Evolutionary conservation across 2,888 invertebrate genomes (phyloP), one percentile per base, ranked within the genome.

Genomic region (Acanthosepion esculentum): DNA sequence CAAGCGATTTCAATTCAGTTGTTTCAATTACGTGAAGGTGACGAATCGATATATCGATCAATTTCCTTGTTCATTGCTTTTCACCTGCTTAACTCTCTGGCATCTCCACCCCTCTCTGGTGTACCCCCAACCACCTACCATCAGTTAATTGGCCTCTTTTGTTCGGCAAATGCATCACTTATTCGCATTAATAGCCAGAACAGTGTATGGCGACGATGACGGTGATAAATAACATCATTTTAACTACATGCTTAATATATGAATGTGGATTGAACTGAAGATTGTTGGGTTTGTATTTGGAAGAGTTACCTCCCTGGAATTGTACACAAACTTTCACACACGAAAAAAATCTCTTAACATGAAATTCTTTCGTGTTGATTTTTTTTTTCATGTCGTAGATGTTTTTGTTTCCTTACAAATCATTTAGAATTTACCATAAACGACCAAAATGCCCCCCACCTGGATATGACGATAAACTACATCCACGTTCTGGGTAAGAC

Each of bases 131-230:
- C n/a, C 78, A 78, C 78, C 78, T 78, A 78, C 78, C 78, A 78
- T 78, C 78, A 78, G 78, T 78, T 78, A n/a, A 78, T 78, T 78
- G n/a, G n/a, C n/a, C n/a, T 78, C n/a, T 78, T 78, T 78, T 78
- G n/a, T n/a, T 78, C 78, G 78, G 33, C 78, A 78, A n/a, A 78
- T 33, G n/a, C n/a, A 78, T 78, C n/a, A n/a, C n/a, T 78, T n/a
- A 15, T 12, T n/a, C 12, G 15, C 18, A 33, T 78, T 78, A 78
- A 78, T 78, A 78, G n/a, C n/a, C 18, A 12, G 15, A n/a, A 2
- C 3, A n/a, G n/a, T 41, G 3, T 23, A 78, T 15, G 5, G 12
- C n/a, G 0, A 5, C 78, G 18, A 78, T 78, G n/a, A n/a, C n/a
- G n/a, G 18, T 15, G n/a, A 78, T 12, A 78, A n/a, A 12, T 78